Conservation (phyloP, 2,888 invertebrate species). For the Euproctis similis region DNA sequence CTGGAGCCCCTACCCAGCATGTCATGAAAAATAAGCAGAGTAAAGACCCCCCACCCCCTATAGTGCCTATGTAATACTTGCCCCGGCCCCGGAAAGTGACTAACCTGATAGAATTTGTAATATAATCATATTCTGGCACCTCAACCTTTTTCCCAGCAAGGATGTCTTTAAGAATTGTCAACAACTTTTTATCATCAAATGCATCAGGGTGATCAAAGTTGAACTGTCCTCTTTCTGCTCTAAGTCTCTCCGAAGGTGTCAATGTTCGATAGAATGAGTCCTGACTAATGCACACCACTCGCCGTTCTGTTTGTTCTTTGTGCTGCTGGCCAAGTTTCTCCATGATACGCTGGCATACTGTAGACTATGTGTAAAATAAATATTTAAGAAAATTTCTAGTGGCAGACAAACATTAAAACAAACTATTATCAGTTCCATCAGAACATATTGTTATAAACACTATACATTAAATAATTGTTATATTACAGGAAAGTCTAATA, state of each 20-base stretch:
- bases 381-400: no score
- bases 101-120: slow-evolving; percentile 88
- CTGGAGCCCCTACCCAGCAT: no score
- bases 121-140: slow-evolving; percentile 95
- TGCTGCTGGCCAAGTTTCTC: slow-evolving; percentile 95
- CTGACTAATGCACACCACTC: slow-evolving; percentile 96
- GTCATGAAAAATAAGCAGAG: no score
- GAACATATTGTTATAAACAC: no score
- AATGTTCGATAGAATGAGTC: slow-evolving; percentile 97
- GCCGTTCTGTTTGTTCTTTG: slow-evolving; percentile 89
- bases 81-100: no score
- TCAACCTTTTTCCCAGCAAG: slow-evolving; percentile 90
- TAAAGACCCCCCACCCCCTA: no score
- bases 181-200: slow-evolving; percentile 92
- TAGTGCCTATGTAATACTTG: no score
- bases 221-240: slow-evolving; percentile 92
- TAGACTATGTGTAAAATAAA: no score
- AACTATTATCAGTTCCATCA: no score
- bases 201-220: slow-evolving; percentile 99
- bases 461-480: no score
- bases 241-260: slow-evolving; percentile 84
- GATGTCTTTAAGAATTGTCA: slow-evolving; percentile 86
- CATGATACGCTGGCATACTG: slow-evolving; percentile 98
- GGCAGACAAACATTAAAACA: no score
- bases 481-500: no score